Conservation (phyloP, 2,888 invertebrate species). For the Cenopis cana region DNA sequence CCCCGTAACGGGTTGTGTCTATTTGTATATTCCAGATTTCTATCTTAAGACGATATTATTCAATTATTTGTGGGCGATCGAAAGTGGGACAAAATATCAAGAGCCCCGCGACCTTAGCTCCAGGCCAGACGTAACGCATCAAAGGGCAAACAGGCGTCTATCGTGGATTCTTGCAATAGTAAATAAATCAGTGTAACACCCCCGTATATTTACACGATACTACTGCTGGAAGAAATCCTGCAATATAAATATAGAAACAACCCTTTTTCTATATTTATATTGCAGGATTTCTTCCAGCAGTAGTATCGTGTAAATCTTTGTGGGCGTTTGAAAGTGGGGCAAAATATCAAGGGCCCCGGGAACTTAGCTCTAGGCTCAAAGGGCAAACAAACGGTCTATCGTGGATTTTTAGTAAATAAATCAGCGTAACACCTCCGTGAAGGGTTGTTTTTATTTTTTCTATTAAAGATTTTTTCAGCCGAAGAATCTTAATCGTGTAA, state of each 20-base stretch:
- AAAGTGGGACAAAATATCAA: slow-evolving; percentile 33
- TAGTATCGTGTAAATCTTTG: background rate
- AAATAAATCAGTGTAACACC: slow-evolving; percentile 17
- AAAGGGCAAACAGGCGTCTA: slow-evolving; percentile 24
- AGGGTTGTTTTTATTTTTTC: background rate
- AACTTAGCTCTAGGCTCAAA: too few relatives aligned
- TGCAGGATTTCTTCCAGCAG: background rate
- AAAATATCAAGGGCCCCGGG: background rate
- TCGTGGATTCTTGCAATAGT: slow-evolving; percentile 13
- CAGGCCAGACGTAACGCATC: slow-evolving; percentile 22
- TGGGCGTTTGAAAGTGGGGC: background rate
- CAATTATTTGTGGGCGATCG: background rate
- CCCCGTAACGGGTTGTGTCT: too few relatives aligned
- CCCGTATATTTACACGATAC: background rate
- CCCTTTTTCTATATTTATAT: too few relatives aligned
- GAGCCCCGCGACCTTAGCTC: slow-evolving; percentile 12
- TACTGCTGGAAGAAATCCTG: background rate
- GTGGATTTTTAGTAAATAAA: slow-evolving; percentile 25
- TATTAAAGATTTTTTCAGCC: too few relatives aligned
- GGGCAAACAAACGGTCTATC: slow-evolving; percentile 22
- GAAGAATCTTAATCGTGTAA: too few relatives aligned
- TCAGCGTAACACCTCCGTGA: background rate
- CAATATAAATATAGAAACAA: background rate
- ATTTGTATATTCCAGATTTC: too few relatives aligned
- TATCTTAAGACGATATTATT: too few relatives aligned